These are phyloP conservation scores for Ornithorhynchus anatinus DNA, from an alignment of 2,113 vertebrate species.

Conservation along the genomic window DNA sequence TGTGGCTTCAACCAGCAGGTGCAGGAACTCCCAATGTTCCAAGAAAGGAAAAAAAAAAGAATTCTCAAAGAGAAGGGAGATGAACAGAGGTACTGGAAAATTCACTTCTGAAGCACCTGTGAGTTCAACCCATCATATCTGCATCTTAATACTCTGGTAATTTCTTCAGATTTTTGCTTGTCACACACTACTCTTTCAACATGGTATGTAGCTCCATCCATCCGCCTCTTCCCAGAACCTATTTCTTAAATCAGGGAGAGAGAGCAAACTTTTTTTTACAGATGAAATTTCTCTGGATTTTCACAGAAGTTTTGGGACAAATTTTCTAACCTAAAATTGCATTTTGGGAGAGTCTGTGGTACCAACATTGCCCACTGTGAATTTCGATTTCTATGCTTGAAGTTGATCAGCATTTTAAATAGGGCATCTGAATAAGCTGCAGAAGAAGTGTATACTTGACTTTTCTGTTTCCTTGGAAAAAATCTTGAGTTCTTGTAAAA, in stretches of 20 bases:
- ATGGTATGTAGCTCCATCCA: constrained; percentile 13
- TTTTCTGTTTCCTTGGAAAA: neutral
- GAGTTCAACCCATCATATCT: neutral
- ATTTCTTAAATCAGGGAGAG: constrained; percentile 24
- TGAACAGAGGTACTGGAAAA: neutral
- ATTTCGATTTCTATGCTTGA: neutral
- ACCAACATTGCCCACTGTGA: neutral
- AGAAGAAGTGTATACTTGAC: neutral
- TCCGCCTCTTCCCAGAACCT: constrained; percentile 1
- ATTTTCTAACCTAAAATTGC: too few species aligned
- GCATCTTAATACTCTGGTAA: neutral
- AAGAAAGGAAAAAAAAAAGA: neutral
- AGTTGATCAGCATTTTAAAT: constrained; percentile 2
- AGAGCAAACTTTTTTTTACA: neutral
- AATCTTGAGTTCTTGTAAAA: neutral
- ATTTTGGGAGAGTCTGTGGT: too few species aligned
- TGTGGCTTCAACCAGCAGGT: neutral
- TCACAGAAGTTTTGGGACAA: too few species aligned
- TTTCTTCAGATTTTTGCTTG: constrained; percentile 10
- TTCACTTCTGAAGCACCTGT: neutral
- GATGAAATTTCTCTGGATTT: constrained; percentile 9
- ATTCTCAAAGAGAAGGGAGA: neutral
- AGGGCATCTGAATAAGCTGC: neutral
- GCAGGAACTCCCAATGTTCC: neutral
- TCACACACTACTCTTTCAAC: neutral